Conservation (phyloP, 2,888 invertebrate genomes). For the Iselma pallidipennis region DNA sequence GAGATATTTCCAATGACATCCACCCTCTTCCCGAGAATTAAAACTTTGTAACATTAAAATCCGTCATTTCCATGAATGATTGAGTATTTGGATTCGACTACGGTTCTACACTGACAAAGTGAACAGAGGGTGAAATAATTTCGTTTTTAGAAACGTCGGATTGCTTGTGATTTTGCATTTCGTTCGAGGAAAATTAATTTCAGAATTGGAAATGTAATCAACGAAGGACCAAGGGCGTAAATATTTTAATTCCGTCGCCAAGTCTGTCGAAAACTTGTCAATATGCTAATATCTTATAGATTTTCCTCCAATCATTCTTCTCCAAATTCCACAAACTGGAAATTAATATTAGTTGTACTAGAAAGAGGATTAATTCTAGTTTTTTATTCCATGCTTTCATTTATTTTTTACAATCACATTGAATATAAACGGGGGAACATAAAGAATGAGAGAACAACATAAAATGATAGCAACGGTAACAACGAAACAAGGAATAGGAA, state of each 20-base stretch:
- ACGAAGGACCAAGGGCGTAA: slow-evolving; percentile 47
- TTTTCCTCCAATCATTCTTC: neutral
- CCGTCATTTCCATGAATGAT: slow-evolving; percentile 57
- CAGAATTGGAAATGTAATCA: slow-evolving; percentile 54
- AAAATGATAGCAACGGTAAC: slow-evolving; percentile 32
- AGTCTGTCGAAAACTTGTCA: slow-evolving; percentile 27
- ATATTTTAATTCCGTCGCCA: slow-evolving; percentile 50
- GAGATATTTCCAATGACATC: slow-evolving; percentile 53
- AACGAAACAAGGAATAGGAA: slow-evolving; percentile 34
- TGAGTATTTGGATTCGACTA: slow-evolving; percentile 52
- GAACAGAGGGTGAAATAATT: slow-evolving; percentile 51
- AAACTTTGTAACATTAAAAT: slow-evolving; percentile 56
- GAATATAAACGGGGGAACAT: slow-evolving; percentile 24
- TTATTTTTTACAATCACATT: slow-evolving; percentile 27
- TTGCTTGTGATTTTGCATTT: slow-evolving; percentile 54
- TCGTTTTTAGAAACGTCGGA: slow-evolving; percentile 50
- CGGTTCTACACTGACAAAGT: slow-evolving; percentile 44
- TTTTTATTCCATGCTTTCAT: slow-evolving; percentile 36
- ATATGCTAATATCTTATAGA: slow-evolving; percentile 20
- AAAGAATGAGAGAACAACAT: slow-evolving; percentile 36
- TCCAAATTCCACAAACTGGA: neutral
- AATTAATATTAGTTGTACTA: neutral
- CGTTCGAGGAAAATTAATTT: slow-evolving; percentile 54
- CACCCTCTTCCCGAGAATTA: slow-evolving; percentile 46
- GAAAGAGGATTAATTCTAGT: neutral